Percentiles rank a stretch among this genome's conserved stretches.
phyloP scores from a whole-genome alignment of 2,888 invertebrate genomes.

The Nemotelus pantherinus region DNA sequence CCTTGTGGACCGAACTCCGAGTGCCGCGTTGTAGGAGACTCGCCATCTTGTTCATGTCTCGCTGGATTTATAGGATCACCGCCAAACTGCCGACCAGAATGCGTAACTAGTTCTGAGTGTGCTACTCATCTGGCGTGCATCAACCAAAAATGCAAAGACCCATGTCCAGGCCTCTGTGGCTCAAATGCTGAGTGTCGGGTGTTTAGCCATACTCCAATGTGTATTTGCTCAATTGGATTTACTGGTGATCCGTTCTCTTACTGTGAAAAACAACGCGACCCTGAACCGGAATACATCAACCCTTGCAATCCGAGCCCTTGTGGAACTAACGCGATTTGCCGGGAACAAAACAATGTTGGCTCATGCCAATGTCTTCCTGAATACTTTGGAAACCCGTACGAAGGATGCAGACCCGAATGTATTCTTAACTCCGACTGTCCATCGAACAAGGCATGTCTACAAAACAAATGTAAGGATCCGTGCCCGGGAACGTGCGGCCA shows the following conservation, averaged over 20 bases:
- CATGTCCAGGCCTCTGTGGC: constrained; percentile 80
- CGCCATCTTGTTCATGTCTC: constrained; percentile 72
- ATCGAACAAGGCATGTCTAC: constrained; percentile 76
- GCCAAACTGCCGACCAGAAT: constrained; percentile 79
- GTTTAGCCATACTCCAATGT: constrained; percentile 78
- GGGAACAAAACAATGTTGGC: constrained; percentile 69
- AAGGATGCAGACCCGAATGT: constrained; percentile 83
- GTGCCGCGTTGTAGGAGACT: constrained; percentile 69
- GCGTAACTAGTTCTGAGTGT: constrained; percentile 78
- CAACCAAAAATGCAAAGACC: constrained; percentile 80
- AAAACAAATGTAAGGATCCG: constrained; percentile 81
- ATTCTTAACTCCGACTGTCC: constrained; percentile 81
- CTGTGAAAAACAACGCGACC: constrained; percentile 55
- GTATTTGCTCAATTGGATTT: constrained; percentile 72
- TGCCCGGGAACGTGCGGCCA: constrained; percentile 80
- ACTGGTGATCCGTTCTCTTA: constrained; percentile 78
- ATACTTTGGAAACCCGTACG: constrained; percentile 71
- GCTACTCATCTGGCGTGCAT: constrained; percentile 75
- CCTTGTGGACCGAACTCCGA: constrained; percentile 81
- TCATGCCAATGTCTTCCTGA: constrained; percentile 74
- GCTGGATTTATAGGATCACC: constrained; percentile 74
- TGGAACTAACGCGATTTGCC: constrained; percentile 79
- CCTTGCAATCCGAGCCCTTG: constrained; percentile 81
- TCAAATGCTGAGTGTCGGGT: constrained; percentile 76
- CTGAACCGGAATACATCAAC: constrained; percentile 57